Percentiles rank a stretch among this genome's conserved stretches.
These are phyloP conservation scores for Sebastes goodei DNA, from an alignment of 2,797 vertebrate species.

Conservation along the genomic window DNA sequence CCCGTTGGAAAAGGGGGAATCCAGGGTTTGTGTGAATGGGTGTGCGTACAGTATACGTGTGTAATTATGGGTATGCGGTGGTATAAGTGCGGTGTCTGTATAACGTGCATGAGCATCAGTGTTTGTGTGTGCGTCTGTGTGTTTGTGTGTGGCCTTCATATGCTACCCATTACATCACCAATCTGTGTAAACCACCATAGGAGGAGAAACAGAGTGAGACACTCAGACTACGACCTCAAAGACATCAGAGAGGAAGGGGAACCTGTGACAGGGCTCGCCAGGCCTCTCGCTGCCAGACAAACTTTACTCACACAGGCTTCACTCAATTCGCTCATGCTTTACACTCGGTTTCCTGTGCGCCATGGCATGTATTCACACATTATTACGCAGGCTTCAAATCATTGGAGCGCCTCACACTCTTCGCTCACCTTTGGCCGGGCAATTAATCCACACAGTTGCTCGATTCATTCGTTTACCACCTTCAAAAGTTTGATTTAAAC, in stretches of 20 bases:
- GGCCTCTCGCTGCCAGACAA: conserved; percentile 71
- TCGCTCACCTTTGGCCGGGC: conserved; percentile 49
- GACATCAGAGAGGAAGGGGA: conserved; percentile 79
- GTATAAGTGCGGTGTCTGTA: conserved; percentile 77
- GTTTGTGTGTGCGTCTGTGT: conserved; percentile 66
- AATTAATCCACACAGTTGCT: conserved; percentile 50
- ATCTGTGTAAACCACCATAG: conserved; percentile 81
- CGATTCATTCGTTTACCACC: conserved; percentile 38
- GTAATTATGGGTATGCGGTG: conserved; percentile 82
- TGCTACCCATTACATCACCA: conserved; percentile 82
- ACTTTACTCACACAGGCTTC: conserved; percentile 78
- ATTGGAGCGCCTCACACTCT: conserved; percentile 54
- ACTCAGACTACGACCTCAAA: conserved; percentile 77
- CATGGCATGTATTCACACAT: conserved; percentile 65
- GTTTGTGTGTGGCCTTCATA: conserved; percentile 84
- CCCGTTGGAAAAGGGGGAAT: conserved; percentile 80
- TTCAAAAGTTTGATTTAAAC: conserved; percentile 5
- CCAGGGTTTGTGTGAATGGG: conserved; percentile 81
- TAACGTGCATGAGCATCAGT: conserved; percentile 68
- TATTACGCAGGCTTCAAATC: conserved; percentile 60
- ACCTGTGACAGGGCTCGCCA: conserved; percentile 77
- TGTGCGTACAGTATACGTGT: conserved; percentile 76
- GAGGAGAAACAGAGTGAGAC: conserved; percentile 79
- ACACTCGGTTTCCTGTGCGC: conserved; percentile 72
- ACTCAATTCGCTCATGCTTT: conserved; percentile 51